These are phyloP conservation scores for Spea bombifrons DNA, from an alignment of 2,113 vertebrate genomes.

Conservation along the genomic window DNA sequence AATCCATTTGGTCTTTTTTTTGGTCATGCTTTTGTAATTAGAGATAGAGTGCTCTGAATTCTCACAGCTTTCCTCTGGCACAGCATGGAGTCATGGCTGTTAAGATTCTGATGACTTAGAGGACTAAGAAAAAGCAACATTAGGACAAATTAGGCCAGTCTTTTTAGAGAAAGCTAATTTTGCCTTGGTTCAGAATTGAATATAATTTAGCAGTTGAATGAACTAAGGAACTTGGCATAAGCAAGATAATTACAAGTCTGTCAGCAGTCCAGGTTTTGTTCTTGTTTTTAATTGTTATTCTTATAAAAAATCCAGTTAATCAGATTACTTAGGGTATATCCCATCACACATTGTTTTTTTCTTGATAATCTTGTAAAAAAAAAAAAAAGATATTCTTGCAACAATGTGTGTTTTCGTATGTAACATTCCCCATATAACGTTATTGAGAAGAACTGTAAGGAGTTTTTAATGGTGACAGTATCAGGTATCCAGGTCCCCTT, in stretches of 20 bases:
- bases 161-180: slow-evolving; percentile 46
- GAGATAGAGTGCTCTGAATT: slow-evolving; percentile 21
- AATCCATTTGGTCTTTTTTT: slow-evolving; percentile 8
- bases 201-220: slow-evolving; percentile 38
- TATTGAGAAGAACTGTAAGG: too few species aligned
- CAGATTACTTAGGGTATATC: too few species aligned
- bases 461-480: too few species aligned
- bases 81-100: slow-evolving; percentile 43
- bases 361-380: too few species aligned
- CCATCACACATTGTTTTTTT: too few species aligned
- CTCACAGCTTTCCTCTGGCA: slow-evolving; percentile 33
- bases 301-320: background rate
- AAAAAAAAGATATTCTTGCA: too few species aligned
- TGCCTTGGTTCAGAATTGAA: slow-evolving; percentile 41
- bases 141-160: slow-evolving; percentile 46
- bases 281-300: slow-evolving; percentile 7
- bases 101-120: slow-evolving; percentile 44
- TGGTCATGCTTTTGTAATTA: slow-evolving; percentile 24
- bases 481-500: too few species aligned
- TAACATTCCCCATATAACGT: too few species aligned
- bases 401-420: too few species aligned
- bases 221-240: slow-evolving; percentile 36
- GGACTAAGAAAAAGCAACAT: slow-evolving; percentile 41
- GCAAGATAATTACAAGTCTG: slow-evolving; percentile 29
- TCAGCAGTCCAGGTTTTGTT: background rate